These are phyloP conservation scores for Aphodius granarius DNA, from an alignment of 2,888 invertebrate genomes.

Conservation along the genomic window DNA sequence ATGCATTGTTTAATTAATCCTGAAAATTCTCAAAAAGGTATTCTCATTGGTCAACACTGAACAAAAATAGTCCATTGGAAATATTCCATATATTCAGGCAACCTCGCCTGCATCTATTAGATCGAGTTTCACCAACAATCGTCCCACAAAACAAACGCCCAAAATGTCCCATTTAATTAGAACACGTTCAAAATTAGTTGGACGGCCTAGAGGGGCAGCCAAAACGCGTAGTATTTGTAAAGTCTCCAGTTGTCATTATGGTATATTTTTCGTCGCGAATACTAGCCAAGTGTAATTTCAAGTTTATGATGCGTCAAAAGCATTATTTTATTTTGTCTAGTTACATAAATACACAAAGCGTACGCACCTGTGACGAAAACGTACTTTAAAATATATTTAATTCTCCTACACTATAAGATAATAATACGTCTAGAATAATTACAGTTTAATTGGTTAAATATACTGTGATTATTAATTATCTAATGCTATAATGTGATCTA, in stretches of 20 bases:
- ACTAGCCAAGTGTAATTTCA: neutral
- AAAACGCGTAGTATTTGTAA: neutral
- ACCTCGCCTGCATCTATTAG: neutral
- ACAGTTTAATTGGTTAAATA: no score
- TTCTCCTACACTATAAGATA: neutral
- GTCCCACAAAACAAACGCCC: neutral
- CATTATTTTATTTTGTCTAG: neutral
- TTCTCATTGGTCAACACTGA: neutral
- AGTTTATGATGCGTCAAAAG: neutral
- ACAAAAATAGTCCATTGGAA: neutral
- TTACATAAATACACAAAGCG: neutral
- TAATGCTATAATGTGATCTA: no score
- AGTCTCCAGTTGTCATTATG: neutral
- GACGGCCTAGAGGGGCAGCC: neutral
- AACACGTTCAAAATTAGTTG: neutral
- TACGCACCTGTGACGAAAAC: neutral
- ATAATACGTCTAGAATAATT: no score
- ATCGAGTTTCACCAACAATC: neutral
- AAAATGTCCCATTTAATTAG: neutral
- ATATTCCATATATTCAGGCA: neutral
- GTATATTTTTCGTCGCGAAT: neutral
- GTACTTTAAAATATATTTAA: neutral
- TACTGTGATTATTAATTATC: no score
- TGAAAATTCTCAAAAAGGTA: neutral
- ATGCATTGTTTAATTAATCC: no score